Conservation (phyloP, 2,113 vertebrate genomes). For the Rhodinocichla rosea region DNA sequence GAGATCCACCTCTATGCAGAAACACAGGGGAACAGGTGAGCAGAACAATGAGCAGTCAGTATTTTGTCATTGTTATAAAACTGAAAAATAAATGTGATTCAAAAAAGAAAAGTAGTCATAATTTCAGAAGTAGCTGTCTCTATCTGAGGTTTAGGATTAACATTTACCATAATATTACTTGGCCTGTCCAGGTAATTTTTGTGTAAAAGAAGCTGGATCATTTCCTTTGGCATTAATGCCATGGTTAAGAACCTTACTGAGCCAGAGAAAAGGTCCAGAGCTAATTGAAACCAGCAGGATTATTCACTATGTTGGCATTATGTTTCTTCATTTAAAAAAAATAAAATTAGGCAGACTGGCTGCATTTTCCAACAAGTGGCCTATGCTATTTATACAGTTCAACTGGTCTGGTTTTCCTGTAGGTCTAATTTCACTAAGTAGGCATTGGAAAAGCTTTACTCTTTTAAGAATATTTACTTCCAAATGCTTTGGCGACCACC, state of each 20-base stretch:
- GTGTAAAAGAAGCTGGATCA: not conserved
- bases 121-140: not conserved
- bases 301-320: not conserved
- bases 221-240: not conserved
- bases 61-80: not conserved
- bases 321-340: not conserved
- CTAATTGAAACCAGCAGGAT: not conserved
- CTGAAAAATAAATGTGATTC: not conserved
- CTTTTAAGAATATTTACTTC: not conserved
- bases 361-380: not conserved
- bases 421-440: slow-evolving; percentile 2
- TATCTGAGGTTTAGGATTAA: not conserved
- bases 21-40: not conserved
- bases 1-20: not conserved
- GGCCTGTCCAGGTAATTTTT: not conserved
- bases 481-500: not conserved
- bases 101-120: not conserved
- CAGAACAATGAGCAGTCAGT: not conserved
- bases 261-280: not conserved
- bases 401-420: not conserved
- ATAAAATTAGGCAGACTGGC: not conserved
- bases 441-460: not conserved
- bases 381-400: not conserved
- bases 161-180: not conserved
- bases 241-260: not conserved